Percentiles rank a stretch among this genome's conserved stretches.
phyloP scores from a whole-genome alignment of 2,888 invertebrate species.

The Ornithoptera alexandrae region DNA sequence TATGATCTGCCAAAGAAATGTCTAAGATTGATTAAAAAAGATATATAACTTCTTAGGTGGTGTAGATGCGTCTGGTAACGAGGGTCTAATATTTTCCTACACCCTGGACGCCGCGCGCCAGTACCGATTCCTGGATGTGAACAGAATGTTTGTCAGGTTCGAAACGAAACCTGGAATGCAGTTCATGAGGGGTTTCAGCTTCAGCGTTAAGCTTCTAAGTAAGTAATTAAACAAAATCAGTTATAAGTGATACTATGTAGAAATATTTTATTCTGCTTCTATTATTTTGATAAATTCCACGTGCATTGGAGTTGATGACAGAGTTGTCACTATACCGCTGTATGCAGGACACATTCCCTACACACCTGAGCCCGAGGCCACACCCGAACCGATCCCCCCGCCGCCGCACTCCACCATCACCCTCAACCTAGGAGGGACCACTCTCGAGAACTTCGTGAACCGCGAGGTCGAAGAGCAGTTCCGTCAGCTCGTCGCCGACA shows the following conservation, averaged over 20 bases:
- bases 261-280: too few species aligned
- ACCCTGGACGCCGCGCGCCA: slow-evolving; percentile 45
- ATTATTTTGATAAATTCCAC: too few species aligned
- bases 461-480: slow-evolving; percentile 47
- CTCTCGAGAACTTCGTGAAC: slow-evolving; percentile 45
- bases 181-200: slow-evolving; percentile 51
- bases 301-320: too few species aligned
- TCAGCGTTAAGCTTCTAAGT: slow-evolving; percentile 62
- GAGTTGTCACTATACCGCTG: too few species aligned
- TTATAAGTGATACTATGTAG: too few species aligned
- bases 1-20: too few species aligned
- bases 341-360: slow-evolving; percentile 27
- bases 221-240: slow-evolving; percentile 38
- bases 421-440: slow-evolving; percentile 54
- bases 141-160: slow-evolving; percentile 63
- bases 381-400: slow-evolving; percentile 46
- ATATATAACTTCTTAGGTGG: slow-evolving; percentile 46
- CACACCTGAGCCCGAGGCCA: slow-evolving; percentile 38
- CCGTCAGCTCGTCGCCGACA: slow-evolving; percentile 56
- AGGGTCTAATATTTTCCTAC: slow-evolving; percentile 63
- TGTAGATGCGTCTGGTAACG: slow-evolving; percentile 46
- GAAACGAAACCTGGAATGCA: slow-evolving; percentile 42
- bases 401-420: slow-evolving; percentile 47
- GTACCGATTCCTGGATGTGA: slow-evolving; percentile 59
- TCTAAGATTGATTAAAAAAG: too few species aligned